Evolutionary conservation across 2,113 vertebrate species (phyloP).

Genomic region (Tiliqua scincoides): DNA sequence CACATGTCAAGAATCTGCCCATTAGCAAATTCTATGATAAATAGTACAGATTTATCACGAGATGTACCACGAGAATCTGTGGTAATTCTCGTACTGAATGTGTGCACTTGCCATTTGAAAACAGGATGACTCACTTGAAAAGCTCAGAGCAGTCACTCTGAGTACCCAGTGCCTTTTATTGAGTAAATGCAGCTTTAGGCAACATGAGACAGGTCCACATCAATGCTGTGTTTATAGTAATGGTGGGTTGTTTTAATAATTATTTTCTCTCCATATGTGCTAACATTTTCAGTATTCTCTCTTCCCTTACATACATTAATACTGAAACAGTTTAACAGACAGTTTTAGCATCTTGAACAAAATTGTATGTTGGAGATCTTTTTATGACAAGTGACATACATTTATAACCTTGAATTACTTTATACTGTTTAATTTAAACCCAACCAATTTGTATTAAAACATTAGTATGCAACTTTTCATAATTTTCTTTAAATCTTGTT

Average conservation of each 20-base stretch:
- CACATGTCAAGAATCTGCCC: not conserved
- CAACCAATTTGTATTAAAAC: not conserved
- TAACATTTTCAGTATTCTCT: not conserved
- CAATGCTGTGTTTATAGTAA: not conserved
- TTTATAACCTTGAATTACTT: not conserved
- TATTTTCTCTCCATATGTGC: not conserved
- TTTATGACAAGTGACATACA: not conserved
- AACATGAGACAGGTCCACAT: not conserved
- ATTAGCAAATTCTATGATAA: not conserved
- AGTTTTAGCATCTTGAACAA: not conserved
- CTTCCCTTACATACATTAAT: not conserved
- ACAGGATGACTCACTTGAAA: not conserved
- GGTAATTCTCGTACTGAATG: not conserved
- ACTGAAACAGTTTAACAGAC: not conserved
- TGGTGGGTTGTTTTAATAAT: not conserved
- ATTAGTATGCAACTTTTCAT: not conserved
- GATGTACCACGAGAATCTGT: too few relatives aligned
- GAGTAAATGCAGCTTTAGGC: not conserved
- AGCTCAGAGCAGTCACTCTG: not conserved
- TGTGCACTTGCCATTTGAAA: not conserved
- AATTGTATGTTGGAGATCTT: not conserved
- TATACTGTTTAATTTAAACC: not conserved
- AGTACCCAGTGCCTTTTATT: not conserved
- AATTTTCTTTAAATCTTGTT: conserved; percentile 53
- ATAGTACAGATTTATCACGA: not conserved